phyloP scores from a whole-genome alignment of 2,888 invertebrate genomes.

The Physocephala rufipes region DNA sequence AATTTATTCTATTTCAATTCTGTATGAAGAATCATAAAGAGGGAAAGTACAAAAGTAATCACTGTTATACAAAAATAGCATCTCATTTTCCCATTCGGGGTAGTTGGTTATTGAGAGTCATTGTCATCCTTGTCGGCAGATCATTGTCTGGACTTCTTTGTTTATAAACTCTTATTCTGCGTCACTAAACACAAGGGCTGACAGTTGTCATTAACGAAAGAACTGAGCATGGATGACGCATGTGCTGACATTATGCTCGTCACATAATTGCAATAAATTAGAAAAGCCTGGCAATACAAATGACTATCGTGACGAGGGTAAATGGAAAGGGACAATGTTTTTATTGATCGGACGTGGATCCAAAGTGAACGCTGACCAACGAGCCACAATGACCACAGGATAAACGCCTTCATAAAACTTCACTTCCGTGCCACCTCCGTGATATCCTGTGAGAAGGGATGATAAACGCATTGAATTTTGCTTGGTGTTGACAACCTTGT shows the following conservation, averaged over 20 bases:
- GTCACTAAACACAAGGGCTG: background rate
- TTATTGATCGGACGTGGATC: no score
- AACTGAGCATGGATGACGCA: slow-evolving; percentile 15
- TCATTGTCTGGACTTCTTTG: slow-evolving; percentile 10
- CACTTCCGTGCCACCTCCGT: background rate
- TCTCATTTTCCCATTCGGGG: background rate
- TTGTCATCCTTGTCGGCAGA: background rate
- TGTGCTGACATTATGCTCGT: slow-evolving; percentile 50
- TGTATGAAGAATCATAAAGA: no score
- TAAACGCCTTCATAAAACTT: slow-evolving; percentile 19
- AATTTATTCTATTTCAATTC: no score
- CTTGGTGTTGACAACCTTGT: no score
- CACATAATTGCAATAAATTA: slow-evolving; percentile 61
- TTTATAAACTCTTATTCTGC: slow-evolving; percentile 21
- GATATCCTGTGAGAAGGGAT: no score
- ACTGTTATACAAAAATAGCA: no score
- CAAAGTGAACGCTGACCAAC: background rate
- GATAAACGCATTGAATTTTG: no score
- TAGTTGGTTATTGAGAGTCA: background rate
- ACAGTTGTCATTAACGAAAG: background rate
- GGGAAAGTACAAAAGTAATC: no score
- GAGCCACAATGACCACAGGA: slow-evolving; percentile 12
- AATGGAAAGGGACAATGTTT: background rate
- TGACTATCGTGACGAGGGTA: background rate
- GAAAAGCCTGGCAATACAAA: slow-evolving; percentile 47